Evolutionary conservation across 2,797 vertebrate species (phyloP), one percentile per base, ranked within the genome.

Genomic region (Alosa sapidissima): DNA sequence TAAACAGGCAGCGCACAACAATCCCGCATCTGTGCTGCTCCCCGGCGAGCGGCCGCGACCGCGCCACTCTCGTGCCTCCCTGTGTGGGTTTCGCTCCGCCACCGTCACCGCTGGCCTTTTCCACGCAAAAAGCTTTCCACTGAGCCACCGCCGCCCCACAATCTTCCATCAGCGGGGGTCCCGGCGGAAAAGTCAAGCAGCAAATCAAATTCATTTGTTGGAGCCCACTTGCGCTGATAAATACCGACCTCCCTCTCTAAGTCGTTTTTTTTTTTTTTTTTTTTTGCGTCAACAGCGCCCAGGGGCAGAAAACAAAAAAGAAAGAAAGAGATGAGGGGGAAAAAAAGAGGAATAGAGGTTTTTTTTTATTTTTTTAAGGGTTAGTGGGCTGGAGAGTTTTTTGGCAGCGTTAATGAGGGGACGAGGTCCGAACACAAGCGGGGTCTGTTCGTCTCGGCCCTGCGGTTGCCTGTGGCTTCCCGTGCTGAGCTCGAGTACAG

Each of bases 241-340:
- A 88, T 85, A 89, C 83, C 54, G 86, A 75, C 85, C 72, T 78
- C 36, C 45, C 36, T 75, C 68, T 14, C 65, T 41, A 11, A 13
- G 33, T 72, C 62, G 3, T 24, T 36, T 7, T 36, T 24, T 75
- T 14, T 41, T n/a, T n/a, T 13, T 72, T 5, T 21, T 87, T 81
- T 87, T 86, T 86, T 85, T 92, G 82, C 92, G 90, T 95, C 93
- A 95, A 52, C 83, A 89, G 87, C 91, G 85, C 89, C 89, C 88
- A 84, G 87, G 89, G 90, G 89, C 51, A 81, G 84, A 87, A 81
- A 81, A 62, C 62, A 84, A 55, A 82, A 41, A 72, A 5, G 14
- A 19, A 19, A 78, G 13, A 75, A 33, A 68, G 60, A 36, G 33
- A 78, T 47, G 81, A 11, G 6, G 81, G 75, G 51, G 36, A 48